A percentile compares a stretch with the other conserved stretches of the same genome.
Conservation (phyloP, 2,797 vertebrate genomes). For the Enteromius thamalakanensis region DNA sequence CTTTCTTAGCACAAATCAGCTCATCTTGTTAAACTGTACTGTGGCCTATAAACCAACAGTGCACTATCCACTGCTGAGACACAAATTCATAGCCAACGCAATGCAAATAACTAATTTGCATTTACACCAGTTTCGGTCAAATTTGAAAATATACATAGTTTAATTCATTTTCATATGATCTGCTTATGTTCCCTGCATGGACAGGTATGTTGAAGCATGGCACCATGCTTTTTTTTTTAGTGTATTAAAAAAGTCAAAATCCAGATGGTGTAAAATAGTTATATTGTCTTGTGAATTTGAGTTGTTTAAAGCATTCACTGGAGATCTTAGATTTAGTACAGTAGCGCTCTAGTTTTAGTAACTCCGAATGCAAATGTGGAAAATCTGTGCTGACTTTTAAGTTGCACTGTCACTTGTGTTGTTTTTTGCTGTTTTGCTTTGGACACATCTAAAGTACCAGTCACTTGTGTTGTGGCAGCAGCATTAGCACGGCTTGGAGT, state of each 20-base stretch:
- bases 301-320: not conserved
- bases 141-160: not conserved
- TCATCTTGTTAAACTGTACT: slow-evolving; percentile 29
- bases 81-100: not conserved
- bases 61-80: not conserved
- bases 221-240: too few relatives aligned
- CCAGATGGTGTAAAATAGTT: too few relatives aligned
- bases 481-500: slow-evolving; percentile 25
- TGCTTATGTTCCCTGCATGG: too few relatives aligned
- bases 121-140: not conserved
- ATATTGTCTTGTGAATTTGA: not conserved
- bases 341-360: not conserved
- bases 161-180: not conserved
- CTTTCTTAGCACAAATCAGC: not conserved
- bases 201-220: not conserved
- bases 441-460: not conserved
- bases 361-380: not conserved
- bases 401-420: not conserved
- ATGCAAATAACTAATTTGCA: not conserved
- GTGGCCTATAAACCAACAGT: not conserved
- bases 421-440: not conserved
- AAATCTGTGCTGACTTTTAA: not conserved
- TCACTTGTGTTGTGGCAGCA: slow-evolving; percentile 16
- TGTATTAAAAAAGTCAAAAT: too few relatives aligned
- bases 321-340: not conserved